phyloP scores from a whole-genome alignment of 2,113 vertebrate genomes.

The Gnathonemus longibarbis region DNA sequence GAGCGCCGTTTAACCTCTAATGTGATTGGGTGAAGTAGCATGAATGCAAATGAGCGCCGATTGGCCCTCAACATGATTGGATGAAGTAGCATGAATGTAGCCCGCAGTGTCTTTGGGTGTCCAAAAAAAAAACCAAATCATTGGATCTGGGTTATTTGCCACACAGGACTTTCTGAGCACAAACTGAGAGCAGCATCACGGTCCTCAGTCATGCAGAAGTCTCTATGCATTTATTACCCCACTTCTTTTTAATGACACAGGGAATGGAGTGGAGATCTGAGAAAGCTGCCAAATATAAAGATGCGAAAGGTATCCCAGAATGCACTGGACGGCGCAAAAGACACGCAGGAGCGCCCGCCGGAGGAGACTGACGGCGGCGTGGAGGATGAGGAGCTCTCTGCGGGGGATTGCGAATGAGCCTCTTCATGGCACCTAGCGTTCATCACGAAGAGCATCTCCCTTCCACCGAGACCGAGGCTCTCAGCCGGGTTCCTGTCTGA shows the following conservation, averaged over 20 bases:
- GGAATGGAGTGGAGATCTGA: slow-evolving; percentile 87
- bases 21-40: too few relatives aligned
- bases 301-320: slow-evolving; percentile 73
- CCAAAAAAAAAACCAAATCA: neutral
- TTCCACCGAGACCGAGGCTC: neutral
- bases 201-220: neutral
- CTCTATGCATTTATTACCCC: neutral
- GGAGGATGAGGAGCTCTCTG: neutral
- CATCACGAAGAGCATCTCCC: neutral
- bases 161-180: neutral
- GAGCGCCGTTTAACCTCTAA: neutral
- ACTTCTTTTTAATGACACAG: slow-evolving; percentile 46
- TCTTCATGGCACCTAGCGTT: neutral
- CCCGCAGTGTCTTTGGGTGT: neutral
- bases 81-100: neutral
- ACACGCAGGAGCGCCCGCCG: slow-evolving; percentile 25
- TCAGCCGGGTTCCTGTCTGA: neutral
- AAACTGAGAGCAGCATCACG: neutral
- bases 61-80: neutral
- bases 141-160: neutral
- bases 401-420: neutral
- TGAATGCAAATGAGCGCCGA: neutral
- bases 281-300: slow-evolving; percentile 89
- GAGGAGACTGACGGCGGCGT: neutral
- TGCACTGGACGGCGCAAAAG: slow-evolving; percentile 46